Evolutionary conservation across 2,113 vertebrate species (phyloP), one percentile per base, ranked within the genome.

Genomic region (Calidris pygmaea): DNA sequence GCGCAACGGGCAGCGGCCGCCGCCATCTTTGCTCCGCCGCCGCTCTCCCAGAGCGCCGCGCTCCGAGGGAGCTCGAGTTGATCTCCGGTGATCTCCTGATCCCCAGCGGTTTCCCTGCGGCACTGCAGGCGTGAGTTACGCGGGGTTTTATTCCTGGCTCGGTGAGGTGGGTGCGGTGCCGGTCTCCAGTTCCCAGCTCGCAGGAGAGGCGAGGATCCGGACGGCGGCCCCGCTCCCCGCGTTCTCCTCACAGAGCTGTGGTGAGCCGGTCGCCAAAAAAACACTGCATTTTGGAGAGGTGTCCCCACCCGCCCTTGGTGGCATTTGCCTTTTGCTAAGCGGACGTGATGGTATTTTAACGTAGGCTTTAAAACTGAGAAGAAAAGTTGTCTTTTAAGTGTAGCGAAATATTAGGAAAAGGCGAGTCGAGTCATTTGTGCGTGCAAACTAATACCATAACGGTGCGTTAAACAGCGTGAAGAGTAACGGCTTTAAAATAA

Each of bases 291-390:
- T 83, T 24, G 47, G 26, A 52, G 23, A 39, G 23, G 27, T 18
- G 43, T n/a, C 34, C 11, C 8, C 13, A 1, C 10, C 10, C 16
- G n/a, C 10, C 5, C 14, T 2, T 5, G 10, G 1, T 4, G 3
- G 9, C 35, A 22, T 55, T 35, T 18, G 35, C 26, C 50, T 32
- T 24, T 39, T 39, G 72, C 8, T 41, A 12, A 48, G 18, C 3
- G 7, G 39, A 12, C 32, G 3, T 17, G 3, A 24, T 1, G 23
- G 17, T 17, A 9, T 52, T 48, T 65, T 34, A 43, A 29, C 12
- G 17, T 41, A 20, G 4, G 27, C 37, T 41, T 41, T 37, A 12
- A 74, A n/a, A 32, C 30, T 75, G 26, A 17, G 43, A 60, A 47
- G 34, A 60, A 76, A 30, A 35, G 24, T 29, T 53, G 15, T 14